Base-by-base conservation (phyloP, 1,140 invertebrate species). In the Streblospio benedicti region DNA sequence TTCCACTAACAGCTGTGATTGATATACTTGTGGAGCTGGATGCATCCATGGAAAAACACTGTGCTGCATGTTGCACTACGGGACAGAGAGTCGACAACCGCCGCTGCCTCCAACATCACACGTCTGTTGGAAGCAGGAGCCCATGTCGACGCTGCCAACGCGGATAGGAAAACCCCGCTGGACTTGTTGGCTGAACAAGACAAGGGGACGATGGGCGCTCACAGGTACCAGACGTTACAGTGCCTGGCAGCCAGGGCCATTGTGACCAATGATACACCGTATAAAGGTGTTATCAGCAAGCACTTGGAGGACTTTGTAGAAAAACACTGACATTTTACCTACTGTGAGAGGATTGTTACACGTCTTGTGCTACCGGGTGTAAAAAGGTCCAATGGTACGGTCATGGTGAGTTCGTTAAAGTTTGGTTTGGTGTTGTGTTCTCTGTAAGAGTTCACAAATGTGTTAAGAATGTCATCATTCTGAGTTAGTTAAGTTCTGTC, bases 141-240 rank as follows among this genome's bases (percentile, higher is more conserved):
- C 9, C 92, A 97, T 77, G 80, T 93, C 52, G 92, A 95, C 78
- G 81, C 84, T n/a, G 85, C 87, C 43, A 94, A 96, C 75, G 81
- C 83, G 62, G 80, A 85, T 35, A 86, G 86, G 20, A 83, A 87
- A 64, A 91, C 88, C 0, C 90, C 90, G 62, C 82, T 85, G 53
- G 81, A 83, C 59, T 72, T 91, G 50, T 72, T 65, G n/a, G n/a
- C n/a, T n/a, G n/a, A n/a, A n/a, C n/a, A n/a, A n/a, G n/a, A n/a
- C n/a, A n/a, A n/a, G n/a, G n/a, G n/a, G n/a, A n/a, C n/a, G n/a
- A n/a, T n/a, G n/a, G n/a, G n/a, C n/a, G 32, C 53, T 1, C 53
- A 41, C 31, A 33, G 43, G 35, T 56, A 56, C 23, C n/a, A 20
- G 1, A 56, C 53, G 12, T 38, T 56, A 30, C 53, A 56, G 53